Base-by-base conservation (phyloP, 2,113 vertebrate genomes). In the Hippocampus barbouri region DNA sequence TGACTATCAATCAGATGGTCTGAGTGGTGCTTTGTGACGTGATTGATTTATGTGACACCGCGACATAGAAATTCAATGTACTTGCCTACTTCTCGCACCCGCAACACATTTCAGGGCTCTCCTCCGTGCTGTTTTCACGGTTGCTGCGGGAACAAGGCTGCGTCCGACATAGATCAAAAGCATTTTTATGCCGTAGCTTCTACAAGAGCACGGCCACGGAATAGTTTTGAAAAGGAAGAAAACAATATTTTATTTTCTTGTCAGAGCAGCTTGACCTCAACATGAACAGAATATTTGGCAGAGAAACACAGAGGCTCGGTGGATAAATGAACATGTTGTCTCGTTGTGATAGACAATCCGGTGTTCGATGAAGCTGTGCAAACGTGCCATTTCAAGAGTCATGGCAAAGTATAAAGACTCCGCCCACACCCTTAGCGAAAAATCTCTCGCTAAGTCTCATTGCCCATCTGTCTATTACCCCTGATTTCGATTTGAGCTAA, bases 1-100 rank as follows among this genome's bases (percentile, higher is more conserved):
- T 54, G 68, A 41, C 27, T 38, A 40, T 65, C 27, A 21, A 15
- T 57, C 68, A 71, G n/a, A 34, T 9, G 14, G 30, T 2, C 7
- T 8, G 4, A 18, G 15, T 3, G 59, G 27, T 34, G 16, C n/a
- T 56, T 56, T 11, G 21, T 11, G 21, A 4, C 4, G 18, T 41
- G 34, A 40, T 21, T n/a, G 61, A 63, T 34, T 34, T 61, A 34
- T 40, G 20, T n/a, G 61, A 63, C 30, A 20, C 4, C 3, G 57
- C 27, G 18, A 68, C 74, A 54, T 54, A 10, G 6, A 51, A 56
- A 56, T 9, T 11, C n/a, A 11, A 23, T 8, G 21, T 10, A n/a
- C 53, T 56, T 56, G 21, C n/a, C 53, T 56, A n/a, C 49, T 38
- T 30, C 2, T 54, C 45, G 66, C 77, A 82, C 76, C 80, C 78